These are phyloP conservation scores for Eulemur mongoz DNA, from an alignment of 2,797 vertebrate species.

Conservation along the genomic window DNA sequence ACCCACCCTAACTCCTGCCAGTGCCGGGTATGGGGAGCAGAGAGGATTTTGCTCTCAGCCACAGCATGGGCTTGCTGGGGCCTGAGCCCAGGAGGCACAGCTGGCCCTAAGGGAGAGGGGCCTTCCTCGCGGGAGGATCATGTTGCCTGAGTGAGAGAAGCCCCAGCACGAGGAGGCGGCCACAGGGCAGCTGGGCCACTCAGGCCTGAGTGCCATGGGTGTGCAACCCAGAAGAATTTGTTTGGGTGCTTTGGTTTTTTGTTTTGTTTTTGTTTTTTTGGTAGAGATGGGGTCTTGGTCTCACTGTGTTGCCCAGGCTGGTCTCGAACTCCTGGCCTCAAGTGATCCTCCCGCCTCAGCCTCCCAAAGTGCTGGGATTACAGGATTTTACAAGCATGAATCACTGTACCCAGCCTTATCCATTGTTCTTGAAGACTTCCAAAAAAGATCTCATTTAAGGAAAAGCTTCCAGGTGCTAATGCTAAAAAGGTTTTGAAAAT, in stretches of 20 bases:
- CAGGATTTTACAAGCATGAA: too few species aligned
- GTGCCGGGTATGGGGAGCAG: neutral
- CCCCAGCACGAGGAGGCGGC: neutral
- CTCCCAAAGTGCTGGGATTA: too few species aligned
- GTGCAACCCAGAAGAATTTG: neutral
- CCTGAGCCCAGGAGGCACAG: neutral
- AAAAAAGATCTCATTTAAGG: neutral
- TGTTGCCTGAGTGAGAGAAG: neutral
- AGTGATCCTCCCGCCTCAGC: too few species aligned
- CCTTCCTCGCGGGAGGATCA: neutral
- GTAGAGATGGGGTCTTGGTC: too few species aligned
- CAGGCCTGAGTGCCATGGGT: rapidly evolving
- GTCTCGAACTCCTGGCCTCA: too few species aligned
- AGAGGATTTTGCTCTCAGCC: neutral
- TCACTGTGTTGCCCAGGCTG: too few species aligned
- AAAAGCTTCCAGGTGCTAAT: neutral
- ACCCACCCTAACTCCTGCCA: neutral
- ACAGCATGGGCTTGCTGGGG: rapidly evolving
- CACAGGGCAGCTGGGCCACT: neutral
- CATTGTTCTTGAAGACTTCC: neutral
- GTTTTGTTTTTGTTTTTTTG: neutral
- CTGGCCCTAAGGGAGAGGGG: neutral
- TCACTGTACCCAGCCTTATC: too few species aligned
- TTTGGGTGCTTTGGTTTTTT: neutral
- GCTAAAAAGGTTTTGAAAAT: neutral